Conservation (phyloP, 2,888 invertebrate species). For the Limenitis camilla region DNA sequence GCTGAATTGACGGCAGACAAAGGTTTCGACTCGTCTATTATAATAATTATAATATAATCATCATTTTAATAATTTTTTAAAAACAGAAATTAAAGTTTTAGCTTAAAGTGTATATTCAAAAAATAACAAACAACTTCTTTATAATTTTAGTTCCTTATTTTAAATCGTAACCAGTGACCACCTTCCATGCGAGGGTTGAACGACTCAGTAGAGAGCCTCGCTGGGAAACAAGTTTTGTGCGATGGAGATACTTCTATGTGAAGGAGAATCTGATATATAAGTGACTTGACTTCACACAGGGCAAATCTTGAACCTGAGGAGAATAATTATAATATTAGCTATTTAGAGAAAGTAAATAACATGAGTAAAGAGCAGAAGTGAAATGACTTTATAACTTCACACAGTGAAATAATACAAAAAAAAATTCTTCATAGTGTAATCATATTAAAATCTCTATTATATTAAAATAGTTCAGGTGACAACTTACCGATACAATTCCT, state of each 20-base stretch:
- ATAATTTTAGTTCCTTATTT: constrained; percentile 6
- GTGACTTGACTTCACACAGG: constrained; percentile 53
- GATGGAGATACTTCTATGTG: constrained; percentile 44
- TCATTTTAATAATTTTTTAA: too few relatives aligned
- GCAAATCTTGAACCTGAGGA: constrained; percentile 51
- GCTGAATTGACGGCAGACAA: too few relatives aligned
- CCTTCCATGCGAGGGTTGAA: constrained; percentile 41
- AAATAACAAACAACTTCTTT: background rate
- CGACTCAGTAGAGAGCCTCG: constrained; percentile 30
- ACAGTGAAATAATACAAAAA: too few relatives aligned
- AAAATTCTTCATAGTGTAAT: too few relatives aligned
- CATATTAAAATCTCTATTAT: too few relatives aligned
- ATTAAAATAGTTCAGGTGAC: too few relatives aligned
- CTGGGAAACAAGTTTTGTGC: constrained; percentile 41
- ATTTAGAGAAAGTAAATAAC: background rate
- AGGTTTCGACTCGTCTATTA: too few relatives aligned
- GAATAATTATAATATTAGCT: background rate
- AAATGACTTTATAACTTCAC: too few relatives aligned
- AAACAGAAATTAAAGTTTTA: too few relatives aligned
- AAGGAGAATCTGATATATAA: constrained; percentile 46
- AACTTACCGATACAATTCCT: constrained; percentile 71
- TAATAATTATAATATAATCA: too few relatives aligned
- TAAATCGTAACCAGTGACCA: constrained; percentile 46
- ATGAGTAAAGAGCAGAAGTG: background rate
- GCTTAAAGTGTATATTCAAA: too few relatives aligned